phyloP scores from a whole-genome alignment of 2,113 vertebrate species.

The Coreoperca whiteheadi region DNA sequence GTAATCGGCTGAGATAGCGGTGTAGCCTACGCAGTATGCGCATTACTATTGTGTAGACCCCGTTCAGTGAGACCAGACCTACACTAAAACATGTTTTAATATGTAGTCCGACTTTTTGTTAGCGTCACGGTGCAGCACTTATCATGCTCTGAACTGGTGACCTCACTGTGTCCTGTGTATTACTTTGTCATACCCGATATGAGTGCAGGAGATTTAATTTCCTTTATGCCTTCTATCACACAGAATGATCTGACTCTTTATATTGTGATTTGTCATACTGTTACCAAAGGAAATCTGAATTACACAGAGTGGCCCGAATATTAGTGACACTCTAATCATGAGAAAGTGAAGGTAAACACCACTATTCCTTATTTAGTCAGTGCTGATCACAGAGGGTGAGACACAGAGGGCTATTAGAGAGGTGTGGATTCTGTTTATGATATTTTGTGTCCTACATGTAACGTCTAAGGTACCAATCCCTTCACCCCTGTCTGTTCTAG shows the following conservation, averaged over 20 bases:
- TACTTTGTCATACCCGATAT: neutral
- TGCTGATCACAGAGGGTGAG: neutral
- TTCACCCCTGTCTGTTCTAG: conserved; percentile 51
- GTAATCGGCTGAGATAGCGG: neutral
- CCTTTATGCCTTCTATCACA: neutral
- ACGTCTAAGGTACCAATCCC: neutral
- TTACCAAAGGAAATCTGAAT: neutral
- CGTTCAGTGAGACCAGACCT: neutral
- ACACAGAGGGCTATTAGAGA: neutral
- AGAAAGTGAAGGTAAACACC: neutral
- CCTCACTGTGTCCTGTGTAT: neutral
- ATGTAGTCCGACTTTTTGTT: neutral
- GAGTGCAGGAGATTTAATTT: neutral
- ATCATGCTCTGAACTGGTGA: neutral
- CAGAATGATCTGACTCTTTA: neutral
- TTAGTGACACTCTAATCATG: neutral
- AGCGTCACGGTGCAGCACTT: neutral
- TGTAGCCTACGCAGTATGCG: conserved; percentile 67
- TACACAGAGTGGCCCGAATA: neutral
- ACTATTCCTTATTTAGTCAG: neutral
- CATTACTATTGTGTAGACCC: conserved; percentile 13
- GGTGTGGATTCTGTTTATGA: neutral
- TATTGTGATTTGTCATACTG: neutral
- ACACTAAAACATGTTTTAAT: neutral
- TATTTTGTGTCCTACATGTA: neutral